A percentile compares a stretch with the other conserved stretches of the same genome.
These are phyloP conservation scores for Erpetoichthys calabaricus DNA, from an alignment of 2,797 vertebrate genomes.

Conservation along the genomic window DNA sequence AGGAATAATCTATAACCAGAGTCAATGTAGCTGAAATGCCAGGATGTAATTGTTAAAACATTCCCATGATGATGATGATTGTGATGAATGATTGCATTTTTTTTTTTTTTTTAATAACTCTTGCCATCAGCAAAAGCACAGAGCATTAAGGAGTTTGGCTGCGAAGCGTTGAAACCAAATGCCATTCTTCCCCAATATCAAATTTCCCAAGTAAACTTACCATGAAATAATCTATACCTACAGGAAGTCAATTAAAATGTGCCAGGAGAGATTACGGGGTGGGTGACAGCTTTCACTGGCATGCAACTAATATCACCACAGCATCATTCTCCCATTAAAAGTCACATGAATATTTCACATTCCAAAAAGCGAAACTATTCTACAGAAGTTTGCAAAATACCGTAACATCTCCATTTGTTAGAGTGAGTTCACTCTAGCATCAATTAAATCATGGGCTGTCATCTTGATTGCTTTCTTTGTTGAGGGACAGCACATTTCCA, in stretches of 20 bases:
- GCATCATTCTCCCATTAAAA: conserved; percentile 67
- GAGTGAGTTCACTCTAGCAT: conserved; percentile 70
- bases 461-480: conserved; percentile 79
- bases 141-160: conserved; percentile 16
- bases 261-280: conserved; percentile 83
- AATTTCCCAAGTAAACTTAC: conserved; percentile 65
- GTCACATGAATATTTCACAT: conserved; percentile 90
- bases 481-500: conserved; percentile 82
- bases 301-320: conserved; percentile 54
- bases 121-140: conserved; percentile 29
- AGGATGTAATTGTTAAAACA: conserved; percentile 23
- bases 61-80: conserved; percentile 49
- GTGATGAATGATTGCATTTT: conserved; percentile 49
- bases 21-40: neutral
- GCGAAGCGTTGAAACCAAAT: conserved; percentile 39
- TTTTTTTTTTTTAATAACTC: conserved; percentile 35
- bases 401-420: conserved; percentile 83
- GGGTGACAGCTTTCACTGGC: conserved; percentile 74
- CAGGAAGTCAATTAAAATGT: conserved; percentile 89
- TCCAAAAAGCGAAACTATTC: conserved; percentile 68
- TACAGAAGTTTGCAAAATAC: conserved; percentile 79
- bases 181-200: conserved; percentile 50
- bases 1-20: neutral
- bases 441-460: conserved; percentile 85
- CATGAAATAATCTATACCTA: conserved; percentile 78